Conservation (phyloP, 2,888 invertebrate species). For the Trichogramma evanescens region DNA sequence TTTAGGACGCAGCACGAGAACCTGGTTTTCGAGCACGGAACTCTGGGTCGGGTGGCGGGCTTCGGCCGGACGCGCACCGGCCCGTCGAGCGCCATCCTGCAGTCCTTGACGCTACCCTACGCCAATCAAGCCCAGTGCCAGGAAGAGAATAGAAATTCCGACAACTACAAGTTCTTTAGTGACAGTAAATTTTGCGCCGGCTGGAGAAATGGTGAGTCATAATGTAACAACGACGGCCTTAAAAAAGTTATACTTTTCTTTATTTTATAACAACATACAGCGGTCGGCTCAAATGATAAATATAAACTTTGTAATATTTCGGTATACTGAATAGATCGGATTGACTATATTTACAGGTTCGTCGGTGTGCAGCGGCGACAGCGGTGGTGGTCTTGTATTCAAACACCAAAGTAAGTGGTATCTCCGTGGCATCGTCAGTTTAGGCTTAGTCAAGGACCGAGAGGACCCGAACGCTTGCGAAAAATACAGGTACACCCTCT, state of each 20-base stretch:
- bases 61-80: slow-evolving; percentile 40
- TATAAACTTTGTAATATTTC: not conserved
- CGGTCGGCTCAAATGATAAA: not conserved
- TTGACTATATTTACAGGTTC: slow-evolving; percentile 33
- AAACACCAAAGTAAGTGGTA: slow-evolving; percentile 39
- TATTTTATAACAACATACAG: not conserved
- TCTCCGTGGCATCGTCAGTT: slow-evolving; percentile 48
- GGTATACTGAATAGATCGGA: not conserved
- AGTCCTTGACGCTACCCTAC: slow-evolving; percentile 37
- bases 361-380: slow-evolving; percentile 49
- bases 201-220: slow-evolving; percentile 40
- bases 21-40: slow-evolving; percentile 30
- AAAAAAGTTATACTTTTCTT: not conserved
- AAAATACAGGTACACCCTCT: slow-evolving; percentile 39
- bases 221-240: not conserved
- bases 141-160: slow-evolving; percentile 17
- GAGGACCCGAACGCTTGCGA: slow-evolving; percentile 39
- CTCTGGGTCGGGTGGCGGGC: slow-evolving; percentile 36
- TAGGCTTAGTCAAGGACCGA: slow-evolving; percentile 31
- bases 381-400: slow-evolving; percentile 49
- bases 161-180: slow-evolving; percentile 34
- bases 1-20: slow-evolving; percentile 24
- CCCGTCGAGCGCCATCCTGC: slow-evolving; percentile 33
- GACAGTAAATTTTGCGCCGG: slow-evolving; percentile 45
- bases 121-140: slow-evolving; percentile 33